Conservation (phyloP, 2,888 invertebrate species). For the Dynastes tityus region DNA sequence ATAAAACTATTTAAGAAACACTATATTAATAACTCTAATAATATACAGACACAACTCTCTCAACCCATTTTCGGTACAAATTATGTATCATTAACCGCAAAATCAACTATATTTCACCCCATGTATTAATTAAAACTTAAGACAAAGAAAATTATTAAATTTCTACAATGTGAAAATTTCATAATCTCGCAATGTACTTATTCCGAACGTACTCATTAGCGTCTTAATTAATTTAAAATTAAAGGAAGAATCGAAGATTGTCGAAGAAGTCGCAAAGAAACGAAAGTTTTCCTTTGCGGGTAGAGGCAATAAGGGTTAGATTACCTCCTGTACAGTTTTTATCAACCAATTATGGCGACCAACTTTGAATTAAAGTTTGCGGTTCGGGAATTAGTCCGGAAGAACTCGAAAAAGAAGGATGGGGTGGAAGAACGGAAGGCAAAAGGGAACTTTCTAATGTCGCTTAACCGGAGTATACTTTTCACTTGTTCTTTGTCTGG, state of each 20-base stretch:
- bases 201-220: background rate
- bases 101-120: too few species aligned
- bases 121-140: too few species aligned
- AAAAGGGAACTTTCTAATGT: background rate
- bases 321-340: conserved; percentile 16
- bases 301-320: conserved; percentile 16
- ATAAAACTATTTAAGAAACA: too few species aligned
- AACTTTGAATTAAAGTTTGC: conserved; percentile 23
- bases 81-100: too few species aligned
- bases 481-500: too few species aligned
- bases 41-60: too few species aligned
- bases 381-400: conserved; percentile 1
- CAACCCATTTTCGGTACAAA: too few species aligned
- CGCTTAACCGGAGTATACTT: background rate
- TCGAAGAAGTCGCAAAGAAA: background rate
- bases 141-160: too few species aligned
- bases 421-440: background rate
- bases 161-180: background rate
- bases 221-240: conserved; percentile 16
- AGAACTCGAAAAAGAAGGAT: too few species aligned
- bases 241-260: background rate
- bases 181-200: background rate
- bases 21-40: too few species aligned
- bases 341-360: conserved; percentile 23
- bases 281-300: background rate